Evolutionary conservation across 1,140 invertebrate species (phyloP).

Genomic region (Euborellia annulipes): DNA sequence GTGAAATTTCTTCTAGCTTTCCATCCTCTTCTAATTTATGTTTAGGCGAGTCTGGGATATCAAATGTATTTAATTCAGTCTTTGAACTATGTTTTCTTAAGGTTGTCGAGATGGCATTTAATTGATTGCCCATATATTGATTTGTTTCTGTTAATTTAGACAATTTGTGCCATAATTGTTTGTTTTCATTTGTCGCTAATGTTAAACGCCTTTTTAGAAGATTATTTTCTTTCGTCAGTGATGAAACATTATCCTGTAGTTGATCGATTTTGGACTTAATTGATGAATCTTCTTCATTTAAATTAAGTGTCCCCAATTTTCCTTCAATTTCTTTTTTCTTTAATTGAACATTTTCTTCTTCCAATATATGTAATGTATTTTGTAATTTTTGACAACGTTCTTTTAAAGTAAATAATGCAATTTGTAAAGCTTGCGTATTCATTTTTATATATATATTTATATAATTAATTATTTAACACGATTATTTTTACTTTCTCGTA

Average conservation of each 20-base stretch:
- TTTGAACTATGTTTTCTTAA: slow-evolving; percentile 26
- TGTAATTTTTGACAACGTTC: slow-evolving; percentile 58
- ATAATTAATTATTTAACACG: too few species aligned
- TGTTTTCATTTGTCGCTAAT: slow-evolving; percentile 64
- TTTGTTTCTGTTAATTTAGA: slow-evolving; percentile 42
- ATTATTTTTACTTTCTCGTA: too few species aligned
- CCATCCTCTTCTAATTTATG: slow-evolving; percentile 24
- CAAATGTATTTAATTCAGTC: too few species aligned
- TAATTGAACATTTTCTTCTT: slow-evolving; percentile 54
- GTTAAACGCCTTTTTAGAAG: slow-evolving; percentile 54
- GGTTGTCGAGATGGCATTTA: slow-evolving; percentile 32
- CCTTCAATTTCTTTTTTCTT: slow-evolving; percentile 33
- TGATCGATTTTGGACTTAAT: slow-evolving; percentile 29
- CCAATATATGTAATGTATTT: slow-evolving; percentile 42
- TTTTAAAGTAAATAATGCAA: slow-evolving; percentile 59
- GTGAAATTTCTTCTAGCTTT: slow-evolving; percentile 59
- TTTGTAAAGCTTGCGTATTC: too few species aligned
- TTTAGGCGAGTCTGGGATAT: too few species aligned
- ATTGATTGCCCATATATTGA: slow-evolving; percentile 29
- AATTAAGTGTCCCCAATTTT: slow-evolving; percentile 5
- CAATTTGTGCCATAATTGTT: slow-evolving; percentile 54
- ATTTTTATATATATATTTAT: too few species aligned
- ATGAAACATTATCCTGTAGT: slow-evolving; percentile 39
- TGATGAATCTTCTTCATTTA: slow-evolving; percentile 18
- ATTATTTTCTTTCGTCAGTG: slow-evolving; percentile 51